These are phyloP conservation scores for Uropetala carovei DNA, from an alignment of 2,888 invertebrate species.

Conservation along the genomic window DNA sequence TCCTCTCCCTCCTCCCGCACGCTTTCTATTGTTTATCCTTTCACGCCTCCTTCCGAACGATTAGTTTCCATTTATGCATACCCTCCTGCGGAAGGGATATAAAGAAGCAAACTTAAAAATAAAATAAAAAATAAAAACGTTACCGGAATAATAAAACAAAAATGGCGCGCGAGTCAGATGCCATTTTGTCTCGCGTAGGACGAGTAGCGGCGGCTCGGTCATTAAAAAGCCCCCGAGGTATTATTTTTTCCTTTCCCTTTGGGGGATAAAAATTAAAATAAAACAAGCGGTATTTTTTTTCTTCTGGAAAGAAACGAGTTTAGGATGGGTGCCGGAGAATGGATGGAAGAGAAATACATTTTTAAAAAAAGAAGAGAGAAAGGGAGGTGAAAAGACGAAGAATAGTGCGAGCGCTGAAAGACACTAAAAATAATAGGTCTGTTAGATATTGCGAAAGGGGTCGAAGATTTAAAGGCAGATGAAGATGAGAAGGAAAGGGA, in stretches of 20 bases:
- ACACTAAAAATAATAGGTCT: too few relatives aligned
- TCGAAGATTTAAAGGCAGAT: neutral
- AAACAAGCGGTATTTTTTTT: neutral
- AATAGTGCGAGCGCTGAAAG: too few relatives aligned
- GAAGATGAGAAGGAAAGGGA: neutral
- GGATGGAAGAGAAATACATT: neutral
- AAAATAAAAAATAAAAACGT: neutral
- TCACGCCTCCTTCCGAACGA: neutral
- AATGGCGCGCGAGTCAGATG: constrained; percentile 13
- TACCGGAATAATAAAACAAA: neutral
- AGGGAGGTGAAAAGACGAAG: neutral
- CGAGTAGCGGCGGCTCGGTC: neutral
- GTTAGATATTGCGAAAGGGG: neutral
- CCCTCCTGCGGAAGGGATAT: neutral
- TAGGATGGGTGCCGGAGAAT: neutral
- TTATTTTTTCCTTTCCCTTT: neutral
- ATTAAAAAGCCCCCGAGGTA: neutral
- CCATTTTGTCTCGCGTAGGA: neutral
- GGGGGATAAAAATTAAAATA: neutral
- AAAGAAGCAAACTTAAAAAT: neutral
- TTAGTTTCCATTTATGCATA: neutral
- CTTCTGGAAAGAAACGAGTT: neutral
- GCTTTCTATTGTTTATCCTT: neutral
- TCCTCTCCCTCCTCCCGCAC: neutral
- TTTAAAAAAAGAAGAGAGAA: neutral